A percentile compares a stretch with the other conserved stretches of the same genome.
Evolutionary conservation across 2,113 vertebrate genomes (phyloP).

Genomic region (Onychorhynchus coronatus): DNA sequence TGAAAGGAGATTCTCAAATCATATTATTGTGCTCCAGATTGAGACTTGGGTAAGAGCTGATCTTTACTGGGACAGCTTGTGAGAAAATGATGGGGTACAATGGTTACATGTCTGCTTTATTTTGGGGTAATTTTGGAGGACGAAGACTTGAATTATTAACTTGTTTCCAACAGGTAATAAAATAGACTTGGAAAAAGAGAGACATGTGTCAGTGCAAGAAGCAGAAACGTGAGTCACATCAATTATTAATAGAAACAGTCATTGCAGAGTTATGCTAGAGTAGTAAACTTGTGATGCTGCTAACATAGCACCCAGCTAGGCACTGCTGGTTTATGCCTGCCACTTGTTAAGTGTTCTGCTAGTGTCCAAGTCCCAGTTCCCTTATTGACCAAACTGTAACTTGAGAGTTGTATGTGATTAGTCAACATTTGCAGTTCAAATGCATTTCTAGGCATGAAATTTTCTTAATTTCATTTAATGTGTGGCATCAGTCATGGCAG

Average conservation of each 20-base stretch:
- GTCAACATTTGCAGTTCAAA: background rate
- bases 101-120: background rate
- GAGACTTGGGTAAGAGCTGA: background rate
- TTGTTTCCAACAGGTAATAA: slow-evolving; percentile 88
- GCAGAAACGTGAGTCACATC: slow-evolving; percentile 88
- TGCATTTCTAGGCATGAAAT: background rate
- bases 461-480: background rate
- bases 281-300: slow-evolving; percentile 13
- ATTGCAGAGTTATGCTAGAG: background rate
- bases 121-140: background rate
- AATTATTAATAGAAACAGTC: background rate
- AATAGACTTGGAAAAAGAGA: slow-evolving; percentile 97
- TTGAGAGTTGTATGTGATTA: background rate
- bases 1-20: background rate
- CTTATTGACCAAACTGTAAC: background rate
- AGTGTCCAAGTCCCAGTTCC: background rate
- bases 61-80: background rate
- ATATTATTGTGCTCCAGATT: background rate
- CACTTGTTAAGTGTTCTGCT: background rate
- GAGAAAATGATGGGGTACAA: background rate
- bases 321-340: background rate
- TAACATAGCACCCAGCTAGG: background rate
- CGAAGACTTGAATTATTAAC: background rate
- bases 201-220: slow-evolving; percentile 93
- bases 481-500: background rate